Conservation (phyloP, 1,140 invertebrate genomes). For the Kradibia gibbosae region DNA sequence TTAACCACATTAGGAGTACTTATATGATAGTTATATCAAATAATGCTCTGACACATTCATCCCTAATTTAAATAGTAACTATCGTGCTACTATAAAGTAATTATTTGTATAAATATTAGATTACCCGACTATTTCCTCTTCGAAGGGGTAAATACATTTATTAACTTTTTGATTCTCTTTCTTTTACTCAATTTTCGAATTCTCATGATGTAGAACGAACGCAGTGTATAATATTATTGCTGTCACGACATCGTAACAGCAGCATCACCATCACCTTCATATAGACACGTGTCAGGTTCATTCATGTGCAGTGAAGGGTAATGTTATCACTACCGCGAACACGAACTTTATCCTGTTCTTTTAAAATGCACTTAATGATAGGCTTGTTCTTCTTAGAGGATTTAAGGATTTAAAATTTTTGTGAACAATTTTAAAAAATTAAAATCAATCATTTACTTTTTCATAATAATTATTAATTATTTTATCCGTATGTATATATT, state of each 20-base stretch:
- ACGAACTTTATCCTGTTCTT: not conserved
- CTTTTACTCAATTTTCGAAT: not conserved
- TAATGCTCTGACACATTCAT: not conserved
- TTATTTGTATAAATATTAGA: not conserved
- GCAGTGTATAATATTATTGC: not conserved
- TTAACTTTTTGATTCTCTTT: not conserved
- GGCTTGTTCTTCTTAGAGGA: not conserved
- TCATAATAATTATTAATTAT: no score
- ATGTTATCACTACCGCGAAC: not conserved
- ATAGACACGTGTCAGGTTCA: not conserved
- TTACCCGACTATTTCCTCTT: no score
- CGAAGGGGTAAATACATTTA: not conserved
- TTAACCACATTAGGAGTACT: no score
- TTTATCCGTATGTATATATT: no score
- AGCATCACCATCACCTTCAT: not conserved
- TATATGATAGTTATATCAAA: not conserved
- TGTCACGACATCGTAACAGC: not conserved
- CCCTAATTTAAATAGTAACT: not conserved
- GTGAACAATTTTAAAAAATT: no score
- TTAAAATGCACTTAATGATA: not conserved
- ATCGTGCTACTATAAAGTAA: not conserved
- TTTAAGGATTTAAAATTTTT: no score
- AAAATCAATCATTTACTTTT: no score
- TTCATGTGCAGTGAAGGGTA: not conserved
- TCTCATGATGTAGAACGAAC: not conserved